Evolutionary conservation across 1,140 invertebrate genomes (phyloP).

Genomic region (Drosophila tropicalis): DNA sequence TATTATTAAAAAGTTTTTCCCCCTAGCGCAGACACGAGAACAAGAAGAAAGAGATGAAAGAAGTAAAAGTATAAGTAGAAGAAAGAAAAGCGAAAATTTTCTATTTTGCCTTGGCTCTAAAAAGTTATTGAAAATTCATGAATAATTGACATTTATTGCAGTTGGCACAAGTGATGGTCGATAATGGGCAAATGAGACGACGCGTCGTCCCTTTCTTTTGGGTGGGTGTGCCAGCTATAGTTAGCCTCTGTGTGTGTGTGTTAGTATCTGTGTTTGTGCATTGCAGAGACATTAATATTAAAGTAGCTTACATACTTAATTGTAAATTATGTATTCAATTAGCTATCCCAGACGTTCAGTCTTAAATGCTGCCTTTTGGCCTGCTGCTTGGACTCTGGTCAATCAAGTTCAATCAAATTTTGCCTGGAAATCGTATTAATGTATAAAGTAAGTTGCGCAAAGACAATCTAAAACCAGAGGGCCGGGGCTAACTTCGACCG

Average conservation of each 20-base stretch:
- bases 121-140: constrained; percentile 80
- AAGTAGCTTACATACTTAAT: constrained; percentile 79
- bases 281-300: constrained; percentile 77
- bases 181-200: constrained; percentile 59
- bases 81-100: constrained; percentile 60
- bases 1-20: constrained; percentile 75
- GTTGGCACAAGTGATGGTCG: constrained; percentile 78
- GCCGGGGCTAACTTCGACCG: too few relatives aligned
- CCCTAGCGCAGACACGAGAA: constrained; percentile 45
- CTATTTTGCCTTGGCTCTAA: constrained; percentile 61
- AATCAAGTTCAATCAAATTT: constrained; percentile 49
- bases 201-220: not conserved
- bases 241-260: constrained; percentile 10
- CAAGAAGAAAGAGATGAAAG: not conserved
- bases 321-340: constrained; percentile 80
- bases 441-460: too few relatives aligned
- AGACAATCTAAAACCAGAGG: too few relatives aligned
- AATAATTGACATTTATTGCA: constrained; percentile 82
- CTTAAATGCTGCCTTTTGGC: constrained; percentile 7
- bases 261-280: constrained; percentile 37
- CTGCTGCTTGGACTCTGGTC: not conserved
- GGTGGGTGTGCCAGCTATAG: constrained; percentile 9
- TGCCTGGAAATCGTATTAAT: constrained; percentile 27
- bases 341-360: constrained; percentile 55
- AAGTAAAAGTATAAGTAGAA: constrained; percentile 3